A percentile compares a stretch with the other conserved stretches of the same genome.
phyloP scores from a whole-genome alignment of 2,797 vertebrate genomes.

The Hephaestus fuliginosus region DNA sequence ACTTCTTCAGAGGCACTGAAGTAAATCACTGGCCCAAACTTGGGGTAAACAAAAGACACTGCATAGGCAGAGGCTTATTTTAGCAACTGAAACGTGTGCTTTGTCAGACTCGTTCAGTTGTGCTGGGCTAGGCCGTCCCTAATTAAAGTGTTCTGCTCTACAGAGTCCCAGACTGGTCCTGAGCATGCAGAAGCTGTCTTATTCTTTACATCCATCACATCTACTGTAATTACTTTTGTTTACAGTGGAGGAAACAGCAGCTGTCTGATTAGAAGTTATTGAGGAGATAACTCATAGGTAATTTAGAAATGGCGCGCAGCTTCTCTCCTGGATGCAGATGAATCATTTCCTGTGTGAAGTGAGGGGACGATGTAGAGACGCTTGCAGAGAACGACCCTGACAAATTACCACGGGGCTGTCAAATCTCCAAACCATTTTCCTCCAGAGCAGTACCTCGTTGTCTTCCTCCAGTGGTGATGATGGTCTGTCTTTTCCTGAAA shows the following conservation, averaged over 20 bases:
- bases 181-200: slow-evolving; percentile 81
- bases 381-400: slow-evolving; percentile 71
- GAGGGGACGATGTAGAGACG: slow-evolving; percentile 48
- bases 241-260: slow-evolving; percentile 83
- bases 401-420: slow-evolving; percentile 72
- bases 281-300: slow-evolving; percentile 83
- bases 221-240: slow-evolving; percentile 88
- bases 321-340: slow-evolving; percentile 78
- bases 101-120: slow-evolving; percentile 81
- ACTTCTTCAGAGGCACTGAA: slow-evolving; percentile 53
- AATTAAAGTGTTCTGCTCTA: slow-evolving; percentile 87
- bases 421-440: slow-evolving; percentile 62
- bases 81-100: slow-evolving; percentile 73
- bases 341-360: slow-evolving; percentile 76
- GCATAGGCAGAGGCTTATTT: slow-evolving; percentile 75
- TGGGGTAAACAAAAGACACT: slow-evolving; percentile 62
- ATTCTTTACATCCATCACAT: slow-evolving; percentile 83
- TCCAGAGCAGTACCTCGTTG: slow-evolving; percentile 37
- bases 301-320: slow-evolving; percentile 75
- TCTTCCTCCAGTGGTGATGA: slow-evolving; percentile 55
- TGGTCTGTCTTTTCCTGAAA: slow-evolving; percentile 43
- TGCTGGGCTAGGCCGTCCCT: slow-evolving; percentile 80
- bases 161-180: slow-evolving; percentile 79
- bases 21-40: slow-evolving; percentile 61
- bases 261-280: slow-evolving; percentile 85